phyloP scores from a whole-genome alignment of 2,797 vertebrate species.

The Schizopygopsis malacanthus region DNA sequence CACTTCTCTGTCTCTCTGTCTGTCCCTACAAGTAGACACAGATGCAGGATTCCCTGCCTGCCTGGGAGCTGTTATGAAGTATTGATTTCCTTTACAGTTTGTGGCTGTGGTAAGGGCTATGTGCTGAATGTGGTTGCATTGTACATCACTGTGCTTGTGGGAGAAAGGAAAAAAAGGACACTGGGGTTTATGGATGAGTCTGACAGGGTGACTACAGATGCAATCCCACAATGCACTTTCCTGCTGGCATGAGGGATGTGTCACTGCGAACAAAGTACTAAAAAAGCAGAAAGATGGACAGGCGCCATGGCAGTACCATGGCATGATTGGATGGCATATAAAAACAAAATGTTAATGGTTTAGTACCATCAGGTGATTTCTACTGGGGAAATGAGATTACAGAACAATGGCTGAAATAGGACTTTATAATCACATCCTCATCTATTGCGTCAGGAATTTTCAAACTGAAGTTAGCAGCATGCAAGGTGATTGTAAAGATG shows the following conservation, averaged over 20 bases:
- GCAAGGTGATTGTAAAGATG: background rate
- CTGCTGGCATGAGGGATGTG: background rate
- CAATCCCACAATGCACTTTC: conserved; percentile 45
- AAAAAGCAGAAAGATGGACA: background rate
- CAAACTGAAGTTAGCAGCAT: background rate
- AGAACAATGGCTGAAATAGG: background rate
- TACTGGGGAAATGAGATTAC: background rate
- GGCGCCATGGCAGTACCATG: background rate
- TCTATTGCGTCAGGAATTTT: background rate
- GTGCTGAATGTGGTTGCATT: conserved; percentile 46
- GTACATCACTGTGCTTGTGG: conserved; percentile 41
- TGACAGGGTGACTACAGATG: conserved; percentile 31
- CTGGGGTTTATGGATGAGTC: conserved; percentile 32
- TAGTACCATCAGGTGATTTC: background rate
- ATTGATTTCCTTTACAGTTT: conserved; percentile 51
- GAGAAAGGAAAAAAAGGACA: conserved; percentile 17
- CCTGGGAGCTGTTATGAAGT: conserved; percentile 49
- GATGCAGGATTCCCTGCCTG: conserved; percentile 41
- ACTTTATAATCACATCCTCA: background rate
- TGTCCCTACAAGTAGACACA: conserved; percentile 33
- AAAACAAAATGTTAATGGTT: background rate
- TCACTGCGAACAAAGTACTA: background rate
- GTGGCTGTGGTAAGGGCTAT: conserved; percentile 42
- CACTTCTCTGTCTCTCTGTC: conserved; percentile 20
- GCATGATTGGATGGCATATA: background rate